Evolutionary conservation across 2,888 invertebrate species (phyloP).

Genomic region (Cosmorhoe ocellata): DNA sequence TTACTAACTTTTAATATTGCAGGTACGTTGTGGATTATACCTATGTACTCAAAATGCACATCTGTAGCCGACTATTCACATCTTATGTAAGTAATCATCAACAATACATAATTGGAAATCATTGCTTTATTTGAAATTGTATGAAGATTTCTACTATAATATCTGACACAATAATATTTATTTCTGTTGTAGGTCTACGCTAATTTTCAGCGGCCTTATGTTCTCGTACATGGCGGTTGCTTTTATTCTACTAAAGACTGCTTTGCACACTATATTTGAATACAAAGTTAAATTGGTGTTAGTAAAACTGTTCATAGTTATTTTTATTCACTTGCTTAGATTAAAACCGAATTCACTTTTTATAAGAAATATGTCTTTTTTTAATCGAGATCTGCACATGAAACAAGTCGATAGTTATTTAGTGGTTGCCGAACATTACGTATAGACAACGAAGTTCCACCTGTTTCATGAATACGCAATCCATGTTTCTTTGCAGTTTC

Average conservation of each 20-base stretch:
- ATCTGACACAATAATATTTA: not conserved
- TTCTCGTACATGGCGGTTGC: slow-evolving; percentile 64
- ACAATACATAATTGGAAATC: too few relatives aligned
- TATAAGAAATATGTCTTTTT: too few relatives aligned
- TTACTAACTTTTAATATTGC: slow-evolving; percentile 26
- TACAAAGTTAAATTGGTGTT: slow-evolving; percentile 71
- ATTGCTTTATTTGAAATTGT: too few relatives aligned
- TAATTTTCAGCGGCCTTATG: slow-evolving; percentile 62
- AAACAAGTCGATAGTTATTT: too few relatives aligned
- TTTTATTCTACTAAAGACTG: slow-evolving; percentile 60
- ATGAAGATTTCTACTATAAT: too few relatives aligned
- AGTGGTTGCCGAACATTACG: too few relatives aligned
- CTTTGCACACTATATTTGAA: slow-evolving; percentile 71
- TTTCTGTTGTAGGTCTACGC: slow-evolving; percentile 47
- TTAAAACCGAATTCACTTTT: too few relatives aligned
- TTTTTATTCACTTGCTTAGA: too few relatives aligned
- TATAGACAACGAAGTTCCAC: too few relatives aligned
- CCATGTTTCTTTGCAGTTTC: slow-evolving; percentile 50
- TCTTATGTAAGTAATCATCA: slow-evolving; percentile 53
- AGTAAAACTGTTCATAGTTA: slow-evolving; percentile 43
- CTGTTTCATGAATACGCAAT: too few relatives aligned
- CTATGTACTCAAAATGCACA: slow-evolving; percentile 70
- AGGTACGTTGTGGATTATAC: slow-evolving; percentile 71
- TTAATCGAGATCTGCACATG: too few relatives aligned
- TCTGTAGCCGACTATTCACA: slow-evolving; percentile 58